phyloP scores from a whole-genome alignment of 2,113 vertebrate genomes.

The Illadopsis cleaveri region DNA sequence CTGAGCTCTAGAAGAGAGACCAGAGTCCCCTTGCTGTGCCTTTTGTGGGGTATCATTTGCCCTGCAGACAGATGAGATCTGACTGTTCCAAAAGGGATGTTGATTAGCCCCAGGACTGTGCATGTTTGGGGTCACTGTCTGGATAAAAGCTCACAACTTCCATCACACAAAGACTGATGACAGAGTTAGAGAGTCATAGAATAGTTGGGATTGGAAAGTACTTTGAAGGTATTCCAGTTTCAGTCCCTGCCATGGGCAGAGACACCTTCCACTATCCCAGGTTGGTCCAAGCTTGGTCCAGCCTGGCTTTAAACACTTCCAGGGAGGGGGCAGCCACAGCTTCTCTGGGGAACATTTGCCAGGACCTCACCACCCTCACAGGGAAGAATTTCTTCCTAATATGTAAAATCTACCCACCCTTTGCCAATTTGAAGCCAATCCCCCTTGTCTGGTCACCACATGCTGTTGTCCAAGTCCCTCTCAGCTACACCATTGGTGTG shows the following conservation, averaged over 20 bases:
- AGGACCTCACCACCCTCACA: neutral
- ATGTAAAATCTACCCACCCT: neutral
- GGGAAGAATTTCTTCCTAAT: neutral
- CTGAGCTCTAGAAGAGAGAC: neutral
- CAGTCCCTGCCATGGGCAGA: neutral
- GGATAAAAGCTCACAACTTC: neutral
- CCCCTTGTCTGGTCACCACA: neutral
- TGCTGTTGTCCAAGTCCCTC: neutral
- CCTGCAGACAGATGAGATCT: neutral
- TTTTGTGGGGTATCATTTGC: neutral
- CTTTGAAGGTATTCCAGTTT: neutral
- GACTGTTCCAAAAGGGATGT: neutral
- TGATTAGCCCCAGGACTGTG: accelerated
- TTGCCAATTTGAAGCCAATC: neutral
- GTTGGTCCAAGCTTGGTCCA: neutral
- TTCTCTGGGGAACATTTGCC: neutral
- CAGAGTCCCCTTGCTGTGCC: neutral
- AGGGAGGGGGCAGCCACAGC: neutral
- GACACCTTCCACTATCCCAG: neutral
- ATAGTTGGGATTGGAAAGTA: neutral
- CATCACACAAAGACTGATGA: neutral
- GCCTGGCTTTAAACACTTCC: neutral
- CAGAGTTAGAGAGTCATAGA: neutral
- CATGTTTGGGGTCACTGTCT: neutral
- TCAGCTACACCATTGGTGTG: neutral